These are phyloP conservation scores for Sitobion miscanthi DNA, from an alignment of 1,140 invertebrate genomes.

Conservation along the genomic window DNA sequence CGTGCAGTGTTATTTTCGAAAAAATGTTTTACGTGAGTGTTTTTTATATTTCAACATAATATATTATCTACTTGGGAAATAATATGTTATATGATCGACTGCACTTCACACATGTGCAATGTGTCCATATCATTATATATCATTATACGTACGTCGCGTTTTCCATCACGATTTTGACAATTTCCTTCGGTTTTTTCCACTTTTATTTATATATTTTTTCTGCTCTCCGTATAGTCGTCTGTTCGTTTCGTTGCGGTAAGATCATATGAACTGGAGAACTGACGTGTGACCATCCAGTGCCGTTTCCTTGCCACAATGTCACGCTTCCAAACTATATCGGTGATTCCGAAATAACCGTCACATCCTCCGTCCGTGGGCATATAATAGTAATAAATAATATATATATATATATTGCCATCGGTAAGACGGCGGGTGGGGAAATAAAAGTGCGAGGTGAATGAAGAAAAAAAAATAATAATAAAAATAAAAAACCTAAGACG, in stretches of 20 bases:
- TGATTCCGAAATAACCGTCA: slow-evolving; percentile 56
- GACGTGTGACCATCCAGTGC: slow-evolving; percentile 56
- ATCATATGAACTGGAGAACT: slow-evolving; percentile 55
- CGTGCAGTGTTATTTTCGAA: not conserved
- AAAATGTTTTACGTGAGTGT: not conserved
- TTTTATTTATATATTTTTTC: not conserved
- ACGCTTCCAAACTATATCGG: slow-evolving; percentile 57
- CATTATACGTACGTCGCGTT: not conserved
- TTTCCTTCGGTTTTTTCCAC: slow-evolving; percentile 29
- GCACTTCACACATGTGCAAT: not conserved
- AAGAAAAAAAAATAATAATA: slow-evolving; percentile 23
- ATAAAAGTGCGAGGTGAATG: slow-evolving; percentile 25
- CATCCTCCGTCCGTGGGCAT: slow-evolving; percentile 41
- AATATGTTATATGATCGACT: not conserved
- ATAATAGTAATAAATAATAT: slow-evolving; percentile 37
- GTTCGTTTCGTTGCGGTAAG: slow-evolving; percentile 54
- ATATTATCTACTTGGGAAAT: not conserved
- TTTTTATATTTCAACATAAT: not conserved
- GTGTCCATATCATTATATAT: not conserved
- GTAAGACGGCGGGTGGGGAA: not conserved
- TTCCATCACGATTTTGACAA: slow-evolving; percentile 38
- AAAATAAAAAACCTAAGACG: slow-evolving; percentile 44
- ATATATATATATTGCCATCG: not conserved
- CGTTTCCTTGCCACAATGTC: slow-evolving; percentile 55
- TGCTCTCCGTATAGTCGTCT: not conserved